Evolutionary conservation across 2,888 invertebrate genomes (phyloP), one percentile per base, ranked within the genome.

Genomic region (Shargacucullia verbasci): DNA sequence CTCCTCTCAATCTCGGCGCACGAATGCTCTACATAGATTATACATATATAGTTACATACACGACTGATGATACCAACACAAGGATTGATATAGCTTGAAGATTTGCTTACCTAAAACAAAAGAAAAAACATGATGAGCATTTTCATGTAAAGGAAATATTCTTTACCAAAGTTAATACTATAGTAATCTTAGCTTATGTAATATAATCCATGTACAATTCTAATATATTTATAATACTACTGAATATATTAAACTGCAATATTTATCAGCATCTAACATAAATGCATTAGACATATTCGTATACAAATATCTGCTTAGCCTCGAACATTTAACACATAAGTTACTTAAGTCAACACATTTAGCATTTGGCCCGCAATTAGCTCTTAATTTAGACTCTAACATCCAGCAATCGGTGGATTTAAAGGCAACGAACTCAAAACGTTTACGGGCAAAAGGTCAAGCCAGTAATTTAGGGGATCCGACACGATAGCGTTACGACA

Each of bases 391-490:
- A 65, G 44, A 57, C 15, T 66, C 60, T 65, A 75, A 71, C 73
- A 80, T 81, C 79, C 76, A 75, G 79, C 68, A 68, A 78, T 80
- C 59, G 53, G 61, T 56, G 67, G 61, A 77, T 73, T n/a, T 76
- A 74, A 71, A 74, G 76, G 70, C 74, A 80, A 71, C 65, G 76
- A 76, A 79, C 80, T 74, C 66, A 64, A 69, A 67, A 73, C 61
- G 57, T 73, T 59, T 64, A 27, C 45, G 37, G 56, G 67, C 69
- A 68, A 89, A 89, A 90, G 89, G 90, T 87, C 86, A 89, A 84
- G 83, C 86, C 84, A 81, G 78, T 85, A 86, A 89, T 89, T 87
- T 84, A 83, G 76, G 74, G 75, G 81, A 75, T 65, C 77, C 77
- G 63, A 79, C 72, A 82, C 79, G 79, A 75, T 70, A 68, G 62